A percentile compares a stretch with the other conserved stretches of the same genome.
Evolutionary conservation across 2,888 invertebrate genomes (phyloP).

Genomic region (Coelogynopora nodosa): DNA sequence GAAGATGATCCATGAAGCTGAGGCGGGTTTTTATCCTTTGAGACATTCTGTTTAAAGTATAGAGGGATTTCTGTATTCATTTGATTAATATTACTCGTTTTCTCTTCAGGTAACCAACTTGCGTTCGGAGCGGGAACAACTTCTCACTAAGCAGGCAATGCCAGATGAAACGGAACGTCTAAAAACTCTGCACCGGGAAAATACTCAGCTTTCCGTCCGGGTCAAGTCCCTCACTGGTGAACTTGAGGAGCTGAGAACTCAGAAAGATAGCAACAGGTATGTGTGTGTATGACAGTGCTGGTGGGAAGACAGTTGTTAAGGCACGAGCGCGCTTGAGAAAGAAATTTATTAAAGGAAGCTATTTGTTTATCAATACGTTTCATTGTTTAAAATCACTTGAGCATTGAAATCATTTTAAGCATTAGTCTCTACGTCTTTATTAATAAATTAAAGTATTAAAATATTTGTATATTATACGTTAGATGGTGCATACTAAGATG

Average conservation of each 20-base stretch:
- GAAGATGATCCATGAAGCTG: conserved; percentile 57
- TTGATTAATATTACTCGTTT: neutral
- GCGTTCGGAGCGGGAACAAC: conserved; percentile 56
- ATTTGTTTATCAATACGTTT: too few species aligned
- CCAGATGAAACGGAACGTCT: conserved; percentile 51
- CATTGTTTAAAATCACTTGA: too few species aligned
- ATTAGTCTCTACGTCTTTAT: too few species aligned
- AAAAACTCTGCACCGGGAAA: conserved; percentile 56
- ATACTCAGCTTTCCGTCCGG: conserved; percentile 53
- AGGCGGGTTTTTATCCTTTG: conserved; percentile 51
- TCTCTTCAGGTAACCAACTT: conserved; percentile 54
- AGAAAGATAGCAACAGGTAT: conserved; percentile 55
- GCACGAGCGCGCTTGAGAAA: too few species aligned
- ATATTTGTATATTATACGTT: too few species aligned
- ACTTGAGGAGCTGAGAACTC: conserved; percentile 58
- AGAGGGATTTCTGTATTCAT: too few species aligned
- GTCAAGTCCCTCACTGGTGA: conserved; percentile 54
- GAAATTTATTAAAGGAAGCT: too few species aligned
- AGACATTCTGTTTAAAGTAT: too few species aligned
- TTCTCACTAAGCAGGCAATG: conserved; percentile 50
- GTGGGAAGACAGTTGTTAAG: too few species aligned
- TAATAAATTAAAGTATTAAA: too few species aligned
- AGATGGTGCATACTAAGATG: too few species aligned
- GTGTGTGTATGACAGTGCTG: neutral
- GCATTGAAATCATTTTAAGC: too few species aligned